phyloP scores from a whole-genome alignment of 2,113 vertebrate genomes.

The Ursus arctos region DNA sequence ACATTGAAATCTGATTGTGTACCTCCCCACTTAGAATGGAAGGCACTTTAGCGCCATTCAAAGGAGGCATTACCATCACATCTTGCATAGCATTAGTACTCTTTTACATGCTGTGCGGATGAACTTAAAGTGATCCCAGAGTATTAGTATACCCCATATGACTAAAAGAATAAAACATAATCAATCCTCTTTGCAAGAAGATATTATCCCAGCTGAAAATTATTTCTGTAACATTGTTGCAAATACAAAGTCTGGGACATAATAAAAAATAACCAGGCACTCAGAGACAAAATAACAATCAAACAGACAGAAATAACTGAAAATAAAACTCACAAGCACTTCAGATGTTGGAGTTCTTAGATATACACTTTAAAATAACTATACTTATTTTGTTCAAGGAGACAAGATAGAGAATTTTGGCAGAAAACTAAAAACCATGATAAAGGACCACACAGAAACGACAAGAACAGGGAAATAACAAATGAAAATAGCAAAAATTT shows the following conservation, averaged over 20 bases:
- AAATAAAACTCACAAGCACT: conserved; percentile 37
- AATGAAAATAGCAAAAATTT: conserved; percentile 9
- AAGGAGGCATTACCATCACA: neutral
- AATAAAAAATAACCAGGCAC: conserved; percentile 23
- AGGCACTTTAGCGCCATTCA: neutral
- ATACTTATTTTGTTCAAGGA: conserved; percentile 45
- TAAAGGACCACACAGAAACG: neutral
- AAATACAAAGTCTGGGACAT: conserved; percentile 15
- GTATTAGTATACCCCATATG: neutral
- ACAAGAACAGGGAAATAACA: neutral
- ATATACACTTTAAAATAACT: conserved; percentile 19
- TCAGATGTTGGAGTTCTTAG: neutral
- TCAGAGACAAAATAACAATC: conserved; percentile 34
- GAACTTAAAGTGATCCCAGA: conserved; percentile 25
- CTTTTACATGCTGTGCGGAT: neutral
- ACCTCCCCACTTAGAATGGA: neutral
- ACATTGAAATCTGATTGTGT: neutral
- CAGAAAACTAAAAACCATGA: neutral
- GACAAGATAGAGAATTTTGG: neutral
- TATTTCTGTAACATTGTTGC: conserved; percentile 12
- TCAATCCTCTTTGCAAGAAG: neutral
- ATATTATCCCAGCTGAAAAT: conserved; percentile 44
- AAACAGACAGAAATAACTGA: conserved; percentile 29
- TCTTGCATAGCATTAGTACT: neutral
- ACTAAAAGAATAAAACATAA: neutral